These are phyloP conservation scores for Scolopax rusticola DNA, from an alignment of 2,797 vertebrate species.

Conservation along the genomic window DNA sequence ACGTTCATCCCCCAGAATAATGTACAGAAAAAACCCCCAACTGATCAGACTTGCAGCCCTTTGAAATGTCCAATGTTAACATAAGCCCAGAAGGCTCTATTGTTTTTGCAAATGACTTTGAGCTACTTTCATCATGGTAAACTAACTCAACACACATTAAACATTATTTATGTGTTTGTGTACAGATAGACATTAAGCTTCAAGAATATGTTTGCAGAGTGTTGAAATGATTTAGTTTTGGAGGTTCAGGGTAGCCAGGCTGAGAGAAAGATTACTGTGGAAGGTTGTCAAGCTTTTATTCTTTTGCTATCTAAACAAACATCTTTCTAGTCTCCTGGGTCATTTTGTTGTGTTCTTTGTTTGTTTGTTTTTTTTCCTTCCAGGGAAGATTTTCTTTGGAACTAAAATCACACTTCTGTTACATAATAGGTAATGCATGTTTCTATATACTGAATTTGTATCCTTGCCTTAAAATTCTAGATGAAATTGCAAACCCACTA, in stretches of 20 bases:
- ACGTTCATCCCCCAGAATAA: not conserved
- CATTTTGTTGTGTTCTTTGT: too few species aligned
- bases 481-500: not conserved
- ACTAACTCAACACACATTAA: not conserved
- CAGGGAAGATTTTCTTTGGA: not conserved
- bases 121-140: not conserved
- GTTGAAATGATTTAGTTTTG: not conserved
- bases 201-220: not conserved
- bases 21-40: rapidly evolving
- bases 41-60: not conserved
- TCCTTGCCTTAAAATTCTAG: not conserved
- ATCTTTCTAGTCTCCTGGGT: not conserved
- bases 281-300: not conserved
- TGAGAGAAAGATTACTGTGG: not conserved
- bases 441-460: not conserved
- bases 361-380: too few species aligned
- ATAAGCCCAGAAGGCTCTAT: not conserved
- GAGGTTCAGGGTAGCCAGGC: not conserved
- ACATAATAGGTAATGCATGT: not conserved
- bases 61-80: not conserved
- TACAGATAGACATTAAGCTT: not conserved
- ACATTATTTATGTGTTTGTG: not conserved
- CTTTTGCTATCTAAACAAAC: not conserved
- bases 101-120: not conserved
- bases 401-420: not conserved